Conservation (phyloP, 2,888 invertebrate genomes). For the Zootermopsis nevadensis region DNA sequence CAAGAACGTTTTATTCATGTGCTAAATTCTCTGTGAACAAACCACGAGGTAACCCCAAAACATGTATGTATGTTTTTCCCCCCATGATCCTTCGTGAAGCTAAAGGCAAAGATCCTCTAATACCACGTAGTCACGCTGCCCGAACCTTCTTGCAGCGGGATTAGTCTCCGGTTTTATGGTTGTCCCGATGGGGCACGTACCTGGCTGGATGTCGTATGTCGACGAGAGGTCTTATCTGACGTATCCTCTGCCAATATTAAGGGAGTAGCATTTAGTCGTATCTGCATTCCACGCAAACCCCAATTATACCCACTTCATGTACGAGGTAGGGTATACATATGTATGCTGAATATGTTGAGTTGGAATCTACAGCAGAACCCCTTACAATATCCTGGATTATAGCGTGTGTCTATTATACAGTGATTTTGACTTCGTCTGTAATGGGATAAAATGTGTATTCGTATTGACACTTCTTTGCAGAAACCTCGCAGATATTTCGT, state of each 20-base stretch:
- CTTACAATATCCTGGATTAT: not conserved
- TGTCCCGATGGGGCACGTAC: slow-evolving; percentile 25
- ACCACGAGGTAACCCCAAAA: not conserved
- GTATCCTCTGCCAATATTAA: not conserved
- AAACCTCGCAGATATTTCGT: too few relatives aligned
- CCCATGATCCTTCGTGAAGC: not conserved
- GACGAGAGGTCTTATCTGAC: not conserved
- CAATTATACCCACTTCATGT: slow-evolving; percentile 4
- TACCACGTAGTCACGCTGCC: not conserved
- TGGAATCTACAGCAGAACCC: not conserved
- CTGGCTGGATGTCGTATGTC: not conserved
- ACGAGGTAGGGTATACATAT: not conserved
- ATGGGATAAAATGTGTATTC: too few relatives aligned
- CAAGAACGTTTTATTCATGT: not conserved
- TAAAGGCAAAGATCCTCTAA: not conserved
- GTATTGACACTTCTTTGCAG: too few relatives aligned
- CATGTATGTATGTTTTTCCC: not conserved
- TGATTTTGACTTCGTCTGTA: too few relatives aligned
- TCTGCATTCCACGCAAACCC: slow-evolving; percentile 5
- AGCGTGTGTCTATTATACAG: not conserved
- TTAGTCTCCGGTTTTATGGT: slow-evolving; percentile 24
- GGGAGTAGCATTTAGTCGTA: not conserved
- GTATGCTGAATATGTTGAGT: not conserved
- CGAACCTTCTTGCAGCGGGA: slow-evolving; percentile 9
- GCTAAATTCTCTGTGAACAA: not conserved